Conservation (phyloP, 2,888 invertebrate genomes). For the Platynereis dumerilii region DNA sequence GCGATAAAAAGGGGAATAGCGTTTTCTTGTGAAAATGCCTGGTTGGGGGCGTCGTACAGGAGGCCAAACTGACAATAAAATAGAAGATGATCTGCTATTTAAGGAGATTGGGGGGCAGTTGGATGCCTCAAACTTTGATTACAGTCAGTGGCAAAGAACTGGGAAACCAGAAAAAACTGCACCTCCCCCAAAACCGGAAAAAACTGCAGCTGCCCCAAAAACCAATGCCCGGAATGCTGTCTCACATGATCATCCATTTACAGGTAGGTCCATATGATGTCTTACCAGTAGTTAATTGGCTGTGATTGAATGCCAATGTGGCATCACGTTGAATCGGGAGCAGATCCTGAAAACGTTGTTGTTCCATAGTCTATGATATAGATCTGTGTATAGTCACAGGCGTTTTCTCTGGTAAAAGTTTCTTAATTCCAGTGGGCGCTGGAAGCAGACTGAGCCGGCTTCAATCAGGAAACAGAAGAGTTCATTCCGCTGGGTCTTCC, state of each 20-base stretch:
- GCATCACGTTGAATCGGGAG: too few relatives aligned
- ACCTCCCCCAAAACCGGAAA: neutral
- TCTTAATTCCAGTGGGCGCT: too few relatives aligned
- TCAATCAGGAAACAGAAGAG: too few relatives aligned
- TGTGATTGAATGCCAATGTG: too few relatives aligned
- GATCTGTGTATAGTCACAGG: too few relatives aligned
- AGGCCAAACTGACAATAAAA: slow-evolving; percentile 14
- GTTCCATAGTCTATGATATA: too few relatives aligned
- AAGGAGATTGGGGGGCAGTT: slow-evolving; percentile 36
- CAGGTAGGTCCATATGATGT: slow-evolving; percentile 6
- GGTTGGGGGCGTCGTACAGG: slow-evolving; percentile 20
- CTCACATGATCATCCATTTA: slow-evolving; percentile 6
- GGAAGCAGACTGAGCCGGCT: too few relatives aligned
- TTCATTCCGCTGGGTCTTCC: slow-evolving; percentile 13
- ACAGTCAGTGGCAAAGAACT: slow-evolving; percentile 35
- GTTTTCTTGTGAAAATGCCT: too few relatives aligned
- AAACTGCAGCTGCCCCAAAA: slow-evolving; percentile 5
- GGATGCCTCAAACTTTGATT: slow-evolving; percentile 34
- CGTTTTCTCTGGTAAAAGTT: too few relatives aligned
- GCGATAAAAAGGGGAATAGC: too few relatives aligned
- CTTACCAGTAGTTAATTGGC: too few relatives aligned
- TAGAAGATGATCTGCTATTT: slow-evolving; percentile 36
- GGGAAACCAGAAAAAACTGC: neutral
- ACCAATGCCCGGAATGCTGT: neutral
- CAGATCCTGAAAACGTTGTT: too few relatives aligned